Evolutionary conservation across 2,888 invertebrate species (phyloP).

Genomic region (Pasiphila rectangulata): DNA sequence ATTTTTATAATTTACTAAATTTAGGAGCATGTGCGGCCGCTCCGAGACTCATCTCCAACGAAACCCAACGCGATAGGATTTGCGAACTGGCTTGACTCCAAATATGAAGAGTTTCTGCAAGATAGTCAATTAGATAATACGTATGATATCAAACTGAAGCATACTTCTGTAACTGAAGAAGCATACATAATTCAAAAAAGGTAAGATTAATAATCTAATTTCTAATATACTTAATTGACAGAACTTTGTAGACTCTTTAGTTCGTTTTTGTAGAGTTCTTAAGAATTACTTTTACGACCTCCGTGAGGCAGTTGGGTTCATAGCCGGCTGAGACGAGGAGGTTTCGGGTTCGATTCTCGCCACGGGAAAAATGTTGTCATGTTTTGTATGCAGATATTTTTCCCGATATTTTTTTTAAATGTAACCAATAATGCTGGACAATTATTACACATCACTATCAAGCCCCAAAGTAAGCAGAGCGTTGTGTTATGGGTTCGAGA

Average conservation of each 20-base stretch:
- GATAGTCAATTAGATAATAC: constrained; percentile 31
- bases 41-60: constrained; percentile 18
- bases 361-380: too few relatives aligned
- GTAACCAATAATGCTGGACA: too few relatives aligned
- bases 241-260: not conserved
- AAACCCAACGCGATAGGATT: constrained; percentile 45
- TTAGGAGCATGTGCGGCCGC: constrained; percentile 41
- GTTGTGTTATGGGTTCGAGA: too few relatives aligned
- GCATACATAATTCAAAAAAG: constrained; percentile 13
- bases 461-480: too few relatives aligned
- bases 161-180: constrained; percentile 33
- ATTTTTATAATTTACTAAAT: constrained; percentile 1
- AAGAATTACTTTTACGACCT: too few relatives aligned
- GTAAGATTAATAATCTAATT: constrained; percentile 16
- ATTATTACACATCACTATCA: too few relatives aligned
- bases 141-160: constrained; percentile 28
- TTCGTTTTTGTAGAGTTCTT: not conserved
- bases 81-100: constrained; percentile 64
- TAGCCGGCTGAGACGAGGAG: too few relatives aligned
- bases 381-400: too few relatives aligned
- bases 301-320: too few relatives aligned
- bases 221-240: too few relatives aligned
- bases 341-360: too few relatives aligned
- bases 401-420: too few relatives aligned
- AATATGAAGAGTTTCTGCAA: constrained; percentile 57